phyloP scores from a whole-genome alignment of 2,113 vertebrate species.

The Lophotis ruficrista region DNA sequence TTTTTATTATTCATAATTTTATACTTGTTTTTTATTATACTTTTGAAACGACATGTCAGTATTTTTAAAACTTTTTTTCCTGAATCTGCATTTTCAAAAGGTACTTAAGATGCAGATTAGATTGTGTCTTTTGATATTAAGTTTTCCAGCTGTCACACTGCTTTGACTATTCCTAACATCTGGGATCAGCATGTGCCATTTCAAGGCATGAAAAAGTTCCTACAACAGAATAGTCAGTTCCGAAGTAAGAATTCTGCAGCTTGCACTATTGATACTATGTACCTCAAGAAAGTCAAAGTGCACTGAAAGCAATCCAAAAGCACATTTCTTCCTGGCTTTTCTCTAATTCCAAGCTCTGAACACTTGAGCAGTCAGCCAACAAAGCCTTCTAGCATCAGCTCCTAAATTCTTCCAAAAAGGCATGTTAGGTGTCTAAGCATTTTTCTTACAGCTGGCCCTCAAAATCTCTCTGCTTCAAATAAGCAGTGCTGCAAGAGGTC shows the following conservation, averaged over 20 bases:
- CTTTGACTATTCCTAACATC: conserved; percentile 60
- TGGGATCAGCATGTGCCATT: conserved; percentile 52
- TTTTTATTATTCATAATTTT: background rate
- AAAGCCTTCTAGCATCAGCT: conserved; percentile 46
- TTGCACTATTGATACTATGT: background rate
- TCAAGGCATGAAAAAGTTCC: background rate
- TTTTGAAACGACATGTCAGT: background rate
- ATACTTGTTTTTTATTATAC: background rate
- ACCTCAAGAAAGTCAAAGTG: conserved; percentile 33
- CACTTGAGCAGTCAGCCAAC: conserved; percentile 25
- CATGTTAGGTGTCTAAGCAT: background rate
- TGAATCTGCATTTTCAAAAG: background rate
- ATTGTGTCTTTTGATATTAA: background rate
- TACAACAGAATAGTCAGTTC: conserved; percentile 7
- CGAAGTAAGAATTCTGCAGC: conserved; percentile 5
- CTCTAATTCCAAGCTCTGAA: conserved; percentile 40
- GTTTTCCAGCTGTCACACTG: background rate
- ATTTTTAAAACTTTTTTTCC: background rate
- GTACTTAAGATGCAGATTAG: background rate
- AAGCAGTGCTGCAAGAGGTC: background rate
- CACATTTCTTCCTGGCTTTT: conserved; percentile 35
- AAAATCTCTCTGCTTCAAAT: background rate
- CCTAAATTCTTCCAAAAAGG: conserved; percentile 32
- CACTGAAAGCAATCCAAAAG: conserved; percentile 27
- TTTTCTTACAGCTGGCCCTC: background rate